phyloP scores from a whole-genome alignment of 2,797 vertebrate genomes.

The Borostomias antarcticus region DNA sequence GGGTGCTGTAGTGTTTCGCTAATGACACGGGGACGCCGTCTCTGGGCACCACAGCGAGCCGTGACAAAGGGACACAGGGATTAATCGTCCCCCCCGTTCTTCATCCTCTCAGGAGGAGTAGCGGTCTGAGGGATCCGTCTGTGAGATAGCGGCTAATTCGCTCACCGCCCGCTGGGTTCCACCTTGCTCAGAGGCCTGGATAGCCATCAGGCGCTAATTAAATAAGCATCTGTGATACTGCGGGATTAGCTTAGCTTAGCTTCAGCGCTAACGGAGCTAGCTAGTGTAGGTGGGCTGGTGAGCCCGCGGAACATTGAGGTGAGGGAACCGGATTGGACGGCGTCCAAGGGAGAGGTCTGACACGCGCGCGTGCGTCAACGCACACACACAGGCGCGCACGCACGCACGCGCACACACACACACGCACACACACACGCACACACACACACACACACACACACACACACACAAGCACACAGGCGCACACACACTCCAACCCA shows the following conservation, averaged over 20 bases:
- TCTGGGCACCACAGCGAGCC: not conserved
- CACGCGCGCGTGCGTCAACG: conserved; percentile 8
- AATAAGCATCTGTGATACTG: conserved; percentile 72
- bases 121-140: not conserved
- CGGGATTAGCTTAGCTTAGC: conserved; percentile 77
- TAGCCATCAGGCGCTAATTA: conserved; percentile 62
- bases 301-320: conserved; percentile 63
- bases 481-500: not conserved
- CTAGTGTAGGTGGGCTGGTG: conserved; percentile 53
- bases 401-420: conserved; percentile 10
- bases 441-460: not conserved
- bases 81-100: not conserved
- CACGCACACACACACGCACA: not conserved
- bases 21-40: not conserved
- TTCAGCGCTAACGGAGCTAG: conserved; percentile 59
- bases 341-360: conserved; percentile 66
- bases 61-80: not conserved
- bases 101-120: not conserved
- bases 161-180: conserved; percentile 9
- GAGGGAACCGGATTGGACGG: conserved; percentile 63
- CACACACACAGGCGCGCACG: not conserved
- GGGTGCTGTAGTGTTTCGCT: not conserved
- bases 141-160: not conserved
- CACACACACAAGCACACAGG: not conserved
- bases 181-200: conserved; percentile 14